These are phyloP conservation scores for Meandrusa payeni DNA, from an alignment of 2,888 invertebrate species.

Conservation along the genomic window DNA sequence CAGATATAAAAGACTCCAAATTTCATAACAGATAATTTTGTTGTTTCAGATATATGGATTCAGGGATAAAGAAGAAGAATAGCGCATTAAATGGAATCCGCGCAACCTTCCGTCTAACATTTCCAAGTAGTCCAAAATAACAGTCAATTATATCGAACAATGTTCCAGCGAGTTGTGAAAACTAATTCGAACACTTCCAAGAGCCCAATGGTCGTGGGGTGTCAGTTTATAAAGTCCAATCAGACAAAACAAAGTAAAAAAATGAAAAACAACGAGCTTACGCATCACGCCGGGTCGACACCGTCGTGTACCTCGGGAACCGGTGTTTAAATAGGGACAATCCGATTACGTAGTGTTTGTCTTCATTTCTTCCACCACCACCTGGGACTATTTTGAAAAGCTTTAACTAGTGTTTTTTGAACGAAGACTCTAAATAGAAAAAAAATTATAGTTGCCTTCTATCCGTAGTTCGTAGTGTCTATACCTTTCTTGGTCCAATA, in stretches of 20 bases:
- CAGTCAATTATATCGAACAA: conserved; percentile 25
- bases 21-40: too few relatives aligned
- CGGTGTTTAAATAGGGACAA: conserved; percentile 29
- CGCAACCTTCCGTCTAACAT: conserved; percentile 4
- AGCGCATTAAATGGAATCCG: conserved; percentile 28
- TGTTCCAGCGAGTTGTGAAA: conserved; percentile 27
- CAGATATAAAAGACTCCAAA: too few relatives aligned
- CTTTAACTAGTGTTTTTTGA: conserved; percentile 40
- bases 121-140: conserved; percentile 24
- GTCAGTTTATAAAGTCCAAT: conserved; percentile 27
- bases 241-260: conserved; percentile 24
- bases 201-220: conserved; percentile 23
- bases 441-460: conserved; percentile 68
- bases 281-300: conserved; percentile 36
- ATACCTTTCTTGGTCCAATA: conserved; percentile 65
- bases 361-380: conserved; percentile 10
- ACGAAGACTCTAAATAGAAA: conserved; percentile 44
- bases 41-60: conserved; percentile 39
- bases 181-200: conserved; percentile 18
- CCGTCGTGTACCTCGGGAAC: conserved; percentile 46
- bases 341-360: conserved; percentile 18
- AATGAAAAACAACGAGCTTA: conserved; percentile 72
- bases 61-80: conserved; percentile 33
- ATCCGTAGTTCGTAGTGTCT: conserved; percentile 46
- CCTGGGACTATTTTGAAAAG: conserved; percentile 31